Percentiles rank a stretch among this genome's conserved stretches.
phyloP scores from a whole-genome alignment of 2,113 vertebrate genomes.

The Xiphophorus hellerii region DNA sequence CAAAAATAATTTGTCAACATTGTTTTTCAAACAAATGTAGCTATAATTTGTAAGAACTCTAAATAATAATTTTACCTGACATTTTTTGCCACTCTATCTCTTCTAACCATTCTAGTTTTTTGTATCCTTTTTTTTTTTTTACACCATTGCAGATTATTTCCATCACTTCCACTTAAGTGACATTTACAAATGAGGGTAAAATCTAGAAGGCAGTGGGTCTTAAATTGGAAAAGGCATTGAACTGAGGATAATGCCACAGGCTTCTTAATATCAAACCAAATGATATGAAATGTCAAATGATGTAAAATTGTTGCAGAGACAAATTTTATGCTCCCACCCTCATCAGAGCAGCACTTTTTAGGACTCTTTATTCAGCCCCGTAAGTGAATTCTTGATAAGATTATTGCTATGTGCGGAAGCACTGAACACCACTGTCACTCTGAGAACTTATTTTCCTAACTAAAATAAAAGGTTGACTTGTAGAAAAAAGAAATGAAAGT shows the following conservation, averaged over 20 bases:
- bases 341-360: slow-evolving; percentile 53
- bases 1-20: neutral
- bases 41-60: neutral
- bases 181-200: slow-evolving; percentile 80
- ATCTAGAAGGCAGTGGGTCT: slow-evolving; percentile 72
- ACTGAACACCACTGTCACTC: slow-evolving; percentile 16
- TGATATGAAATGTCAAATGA: slow-evolving; percentile 80
- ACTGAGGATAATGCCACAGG: slow-evolving; percentile 77
- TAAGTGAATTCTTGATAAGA: slow-evolving; percentile 31
- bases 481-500: slow-evolving; percentile 33
- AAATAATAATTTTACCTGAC: slow-evolving; percentile 1
- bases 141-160: slow-evolving; percentile 69
- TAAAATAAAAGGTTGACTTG: slow-evolving; percentile 9
- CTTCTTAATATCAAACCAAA: slow-evolving; percentile 77
- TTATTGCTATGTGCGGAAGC: slow-evolving; percentile 16
- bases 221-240: slow-evolving; percentile 79
- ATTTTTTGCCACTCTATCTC: neutral
- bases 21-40: neutral
- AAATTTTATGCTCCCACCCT: slow-evolving; percentile 64
- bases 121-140: slow-evolving; percentile 43
- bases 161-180: slow-evolving; percentile 77
- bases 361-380: slow-evolving; percentile 25
- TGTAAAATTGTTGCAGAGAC: slow-evolving; percentile 68
- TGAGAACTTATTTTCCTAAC: neutral
- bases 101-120: slow-evolving; percentile 6